These are phyloP conservation scores for Macrosoma leucophasiata DNA, from an alignment of 2,888 invertebrate genomes.

Conservation along the genomic window DNA sequence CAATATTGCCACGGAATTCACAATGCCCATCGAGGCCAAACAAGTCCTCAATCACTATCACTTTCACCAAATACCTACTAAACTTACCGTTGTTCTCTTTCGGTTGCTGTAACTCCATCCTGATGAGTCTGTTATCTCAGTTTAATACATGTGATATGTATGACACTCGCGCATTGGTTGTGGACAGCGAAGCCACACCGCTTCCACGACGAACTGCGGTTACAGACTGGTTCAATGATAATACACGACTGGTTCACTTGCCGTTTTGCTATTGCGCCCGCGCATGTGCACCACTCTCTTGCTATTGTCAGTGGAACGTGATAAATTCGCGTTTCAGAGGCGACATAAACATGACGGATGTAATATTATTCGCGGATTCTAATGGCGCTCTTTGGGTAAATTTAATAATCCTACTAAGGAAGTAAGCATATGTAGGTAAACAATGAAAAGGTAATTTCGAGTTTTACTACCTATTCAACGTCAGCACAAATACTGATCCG, in stretches of 20 bases:
- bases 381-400: no score
- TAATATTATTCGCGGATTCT: no score
- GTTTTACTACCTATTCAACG: no score
- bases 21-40: conserved; percentile 28
- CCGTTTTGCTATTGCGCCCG: conserved; percentile 28
- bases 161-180: conserved; percentile 22
- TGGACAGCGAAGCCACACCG: conserved; percentile 20
- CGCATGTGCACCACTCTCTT: conserved; percentile 30
- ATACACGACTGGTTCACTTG: conserved; percentile 10
- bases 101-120: conserved; percentile 43
- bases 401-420: no score
- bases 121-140: conserved; percentile 19
- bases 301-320: conserved; percentile 27
- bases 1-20: no score
- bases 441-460: no score
- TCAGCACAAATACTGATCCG: no score
- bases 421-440: no score
- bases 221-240: conserved; percentile 32
- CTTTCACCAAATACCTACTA: conserved; percentile 34
- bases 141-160: conserved; percentile 19
- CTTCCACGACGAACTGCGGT: conserved; percentile 25
- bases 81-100: conserved; percentile 36
- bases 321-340: no score
- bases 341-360: conserved; percentile 10
- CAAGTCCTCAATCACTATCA: conserved; percentile 22